Percentiles rank a stretch among this genome's conserved stretches.
Evolutionary conservation across 2,888 invertebrate species (phyloP).

Genomic region (Lysandra bellargus): DNA sequence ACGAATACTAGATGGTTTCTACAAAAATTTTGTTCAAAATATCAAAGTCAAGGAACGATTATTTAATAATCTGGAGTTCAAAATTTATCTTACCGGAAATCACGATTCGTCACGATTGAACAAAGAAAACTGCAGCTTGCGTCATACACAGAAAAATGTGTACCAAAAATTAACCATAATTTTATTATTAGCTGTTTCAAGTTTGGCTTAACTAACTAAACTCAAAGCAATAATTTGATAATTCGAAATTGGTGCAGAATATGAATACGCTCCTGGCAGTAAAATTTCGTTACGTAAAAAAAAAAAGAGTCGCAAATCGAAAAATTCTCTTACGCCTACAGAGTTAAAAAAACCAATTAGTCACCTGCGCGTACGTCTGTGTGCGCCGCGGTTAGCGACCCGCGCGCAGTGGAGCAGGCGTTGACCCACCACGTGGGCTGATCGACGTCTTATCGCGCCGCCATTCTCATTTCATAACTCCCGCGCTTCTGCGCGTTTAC

Average conservation of each 20-base stretch:
- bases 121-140: slow-evolving; percentile 1
- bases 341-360: slow-evolving; percentile 54
- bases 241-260: not conserved
- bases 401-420: slow-evolving; percentile 73
- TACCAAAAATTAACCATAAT: not conserved
- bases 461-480: slow-evolving; percentile 46
- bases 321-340: slow-evolving; percentile 36
- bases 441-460: slow-evolving; percentile 52
- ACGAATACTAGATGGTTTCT: not conserved
- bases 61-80: not conserved
- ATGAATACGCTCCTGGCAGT: not conserved
- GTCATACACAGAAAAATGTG: not conserved
- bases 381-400: slow-evolving; percentile 60
- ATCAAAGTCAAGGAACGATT: slow-evolving; percentile 24
- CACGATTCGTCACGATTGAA: not conserved
- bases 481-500: slow-evolving; percentile 42
- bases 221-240: not conserved
- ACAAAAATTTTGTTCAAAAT: not conserved
- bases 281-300: slow-evolving; percentile 16
- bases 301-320: not conserved
- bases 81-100: slow-evolving; percentile 14
- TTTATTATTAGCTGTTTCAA: not conserved
- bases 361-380: slow-evolving; percentile 54
- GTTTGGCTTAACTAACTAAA: not conserved
- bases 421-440: slow-evolving; percentile 77